phyloP scores from a whole-genome alignment of 2,888 invertebrate genomes.

The Nymphalis c-album region DNA sequence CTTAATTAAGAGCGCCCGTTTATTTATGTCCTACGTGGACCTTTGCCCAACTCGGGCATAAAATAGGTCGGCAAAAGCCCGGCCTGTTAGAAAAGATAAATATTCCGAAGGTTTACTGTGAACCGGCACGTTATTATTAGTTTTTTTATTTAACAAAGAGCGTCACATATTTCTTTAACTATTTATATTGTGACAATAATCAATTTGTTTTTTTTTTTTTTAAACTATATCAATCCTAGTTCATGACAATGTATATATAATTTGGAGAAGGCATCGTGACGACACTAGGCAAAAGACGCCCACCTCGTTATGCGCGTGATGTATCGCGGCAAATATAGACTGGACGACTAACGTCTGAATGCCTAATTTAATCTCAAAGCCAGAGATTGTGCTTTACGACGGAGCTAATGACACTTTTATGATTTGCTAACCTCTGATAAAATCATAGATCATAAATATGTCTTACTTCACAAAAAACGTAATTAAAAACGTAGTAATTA shows the following conservation, averaged over 20 bases:
- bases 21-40: conserved; percentile 40
- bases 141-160: background rate
- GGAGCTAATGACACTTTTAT: conserved; percentile 1
- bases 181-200: background rate
- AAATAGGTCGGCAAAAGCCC: conserved; percentile 39
- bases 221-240: conserved; percentile 13
- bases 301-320: conserved; percentile 52
- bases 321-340: conserved; percentile 47
- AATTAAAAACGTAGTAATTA: conserved; percentile 1
- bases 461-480: background rate
- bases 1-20: conserved; percentile 53
- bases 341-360: conserved; percentile 33
- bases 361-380: conserved; percentile 26
- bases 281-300: conserved; percentile 43
- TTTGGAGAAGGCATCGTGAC: conserved; percentile 10
- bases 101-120: conserved; percentile 26
- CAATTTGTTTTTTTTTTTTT: background rate
- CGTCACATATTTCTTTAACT: too few relatives aligned
- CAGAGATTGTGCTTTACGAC: conserved; percentile 1
- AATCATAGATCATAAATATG: conserved; percentile 2
- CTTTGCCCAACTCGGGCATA: conserved; percentile 28
- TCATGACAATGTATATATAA: conserved; percentile 4
- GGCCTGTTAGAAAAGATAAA: conserved; percentile 45
- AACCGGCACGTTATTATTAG: conserved; percentile 2
- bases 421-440: conserved; percentile 4